Percentiles rank a stretch among this genome's conserved stretches.
Evolutionary conservation across 2,113 vertebrate genomes (phyloP).

Genomic region (Piprites chloris): DNA sequence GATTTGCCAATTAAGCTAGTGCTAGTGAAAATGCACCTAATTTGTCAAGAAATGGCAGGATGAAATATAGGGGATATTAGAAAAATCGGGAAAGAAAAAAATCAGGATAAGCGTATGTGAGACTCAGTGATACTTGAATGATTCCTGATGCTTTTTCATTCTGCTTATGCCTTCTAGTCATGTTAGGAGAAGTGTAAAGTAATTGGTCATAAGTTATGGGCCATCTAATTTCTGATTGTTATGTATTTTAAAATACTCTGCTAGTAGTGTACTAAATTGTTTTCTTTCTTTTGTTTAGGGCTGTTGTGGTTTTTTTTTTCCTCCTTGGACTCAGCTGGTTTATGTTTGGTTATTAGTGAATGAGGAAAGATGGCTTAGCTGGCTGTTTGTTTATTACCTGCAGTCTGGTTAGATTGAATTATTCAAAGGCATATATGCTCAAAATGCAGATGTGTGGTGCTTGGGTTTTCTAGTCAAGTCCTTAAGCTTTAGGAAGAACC

Average conservation of each 20-base stretch:
- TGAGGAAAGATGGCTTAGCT: background rate
- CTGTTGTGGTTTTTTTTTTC: background rate
- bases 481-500: background rate
- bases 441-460: background rate
- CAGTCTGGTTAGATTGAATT: background rate
- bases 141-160: background rate
- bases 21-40: slow-evolving; percentile 20
- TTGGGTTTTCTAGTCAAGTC: background rate
- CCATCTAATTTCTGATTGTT: background rate
- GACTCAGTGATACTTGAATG: background rate
- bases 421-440: background rate
- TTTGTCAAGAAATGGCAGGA: slow-evolving; percentile 22
- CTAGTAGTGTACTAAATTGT: background rate
- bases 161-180: background rate
- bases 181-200: background rate
- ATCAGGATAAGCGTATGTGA: background rate
- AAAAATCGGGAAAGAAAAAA: background rate
- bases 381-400: background rate
- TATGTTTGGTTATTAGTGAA: background rate
- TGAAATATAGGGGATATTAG: background rate
- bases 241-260: background rate
- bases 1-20: slow-evolving; percentile 34
- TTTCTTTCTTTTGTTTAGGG: background rate
- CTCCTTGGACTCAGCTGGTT: background rate
- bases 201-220: background rate